phyloP scores from a whole-genome alignment of 1,140 invertebrate species.

The Thaumatotibia leucotreta region DNA sequence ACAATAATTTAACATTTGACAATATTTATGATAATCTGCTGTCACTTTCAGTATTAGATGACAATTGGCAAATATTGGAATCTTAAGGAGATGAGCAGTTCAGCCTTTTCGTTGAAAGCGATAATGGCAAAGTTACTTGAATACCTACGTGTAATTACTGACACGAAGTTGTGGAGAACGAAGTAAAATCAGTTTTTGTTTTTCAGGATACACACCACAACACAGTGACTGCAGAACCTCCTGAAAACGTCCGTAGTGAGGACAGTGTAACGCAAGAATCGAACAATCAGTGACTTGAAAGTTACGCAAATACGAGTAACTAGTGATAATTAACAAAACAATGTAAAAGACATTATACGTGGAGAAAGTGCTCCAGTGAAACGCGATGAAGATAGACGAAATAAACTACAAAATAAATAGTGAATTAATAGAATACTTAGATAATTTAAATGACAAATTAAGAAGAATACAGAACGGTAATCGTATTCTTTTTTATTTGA shows the following conservation, averaged over 20 bases:
- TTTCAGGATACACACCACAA: slow-evolving; percentile 22
- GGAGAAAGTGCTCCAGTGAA: background rate
- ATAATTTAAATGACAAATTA: background rate
- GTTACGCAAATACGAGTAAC: background rate
- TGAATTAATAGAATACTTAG: slow-evolving; percentile 43
- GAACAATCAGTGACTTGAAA: background rate
- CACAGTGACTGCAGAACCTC: slow-evolving; percentile 25
- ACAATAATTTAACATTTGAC: too few species aligned
- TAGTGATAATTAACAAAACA: background rate
- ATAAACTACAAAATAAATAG: slow-evolving; percentile 14
- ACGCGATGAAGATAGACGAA: background rate
- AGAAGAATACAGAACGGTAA: background rate
- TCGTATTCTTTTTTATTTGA: slow-evolving; percentile 51
- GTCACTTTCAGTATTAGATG: too few species aligned
- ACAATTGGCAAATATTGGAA: too few species aligned
- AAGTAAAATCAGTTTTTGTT: background rate
- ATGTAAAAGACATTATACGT: background rate
- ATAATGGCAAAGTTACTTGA: too few species aligned
- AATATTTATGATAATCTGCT: too few species aligned
- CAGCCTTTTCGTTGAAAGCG: too few species aligned
- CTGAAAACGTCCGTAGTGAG: background rate
- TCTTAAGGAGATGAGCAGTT: too few species aligned
- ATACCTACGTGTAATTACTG: too few species aligned
- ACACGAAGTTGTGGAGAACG: too few species aligned
- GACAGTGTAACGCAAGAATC: background rate